Percentiles rank a stretch among this genome's conserved stretches.
These are phyloP conservation scores for Lutraria rhynchaena DNA, from an alignment of 1,140 invertebrate genomes.

Conservation along the genomic window DNA sequence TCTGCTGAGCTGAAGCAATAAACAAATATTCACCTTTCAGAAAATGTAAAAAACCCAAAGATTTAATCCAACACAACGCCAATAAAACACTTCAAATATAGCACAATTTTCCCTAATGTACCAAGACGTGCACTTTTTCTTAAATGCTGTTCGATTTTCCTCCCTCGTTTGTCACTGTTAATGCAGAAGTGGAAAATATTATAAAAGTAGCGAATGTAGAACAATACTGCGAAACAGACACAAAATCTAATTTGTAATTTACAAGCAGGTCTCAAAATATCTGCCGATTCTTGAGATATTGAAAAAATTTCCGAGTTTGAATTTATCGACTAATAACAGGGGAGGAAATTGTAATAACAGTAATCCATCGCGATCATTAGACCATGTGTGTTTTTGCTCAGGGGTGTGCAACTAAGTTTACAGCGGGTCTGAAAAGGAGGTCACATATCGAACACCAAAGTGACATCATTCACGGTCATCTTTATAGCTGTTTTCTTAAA, in stretches of 20 bases:
- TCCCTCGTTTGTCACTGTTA: conserved; percentile 6
- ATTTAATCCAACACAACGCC: conserved; percentile 1
- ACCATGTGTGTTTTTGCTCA: conserved; percentile 30
- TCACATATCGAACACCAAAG: no score
- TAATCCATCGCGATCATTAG: conserved; percentile 59
- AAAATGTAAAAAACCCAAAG: conserved; percentile 35
- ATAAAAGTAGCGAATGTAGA: not conserved
- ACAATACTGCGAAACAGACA: not conserved
- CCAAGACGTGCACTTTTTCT: conserved; percentile 56
- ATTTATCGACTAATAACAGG: not conserved
- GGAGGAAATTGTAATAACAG: conserved; percentile 39
- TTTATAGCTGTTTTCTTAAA: no score
- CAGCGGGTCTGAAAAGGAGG: no score
- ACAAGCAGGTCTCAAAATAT: not conserved
- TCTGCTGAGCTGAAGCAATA: conserved; percentile 9
- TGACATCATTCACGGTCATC: no score
- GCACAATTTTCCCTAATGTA: conserved; percentile 33
- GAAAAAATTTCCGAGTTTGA: not conserved
- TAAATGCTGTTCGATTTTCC: conserved; percentile 35
- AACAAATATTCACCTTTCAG: conserved; percentile 30
- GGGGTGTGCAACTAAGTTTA: not conserved
- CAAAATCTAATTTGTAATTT: conserved; percentile 1
- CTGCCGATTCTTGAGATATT: not conserved
- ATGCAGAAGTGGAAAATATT: conserved; percentile 1
- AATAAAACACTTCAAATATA: conserved; percentile 31